Evolutionary conservation across 2,888 invertebrate species (phyloP), one percentile per base, ranked within the genome.

Genomic region (Meloe dianella): DNA sequence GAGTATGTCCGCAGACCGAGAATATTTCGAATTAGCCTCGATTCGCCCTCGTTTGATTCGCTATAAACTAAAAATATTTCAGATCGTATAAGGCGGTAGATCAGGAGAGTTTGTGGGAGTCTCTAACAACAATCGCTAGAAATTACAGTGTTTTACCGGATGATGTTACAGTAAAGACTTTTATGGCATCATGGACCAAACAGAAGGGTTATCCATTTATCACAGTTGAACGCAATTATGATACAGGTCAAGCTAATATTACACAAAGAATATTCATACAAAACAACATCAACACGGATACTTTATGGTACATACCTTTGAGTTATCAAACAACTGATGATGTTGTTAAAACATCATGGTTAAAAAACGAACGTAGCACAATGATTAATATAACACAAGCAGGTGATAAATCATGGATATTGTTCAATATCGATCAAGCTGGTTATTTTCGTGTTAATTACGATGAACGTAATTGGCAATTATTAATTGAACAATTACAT

Each of bases 131-230:
- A 7, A 71, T 74, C 32, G 77, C 79, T 12, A 73, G 74, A 59
- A 79, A 78, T 56, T 69, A 74, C 47, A 77, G 77, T 41, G 75
- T 84, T 0, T 64, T 81, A 5, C 84, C 87, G 0, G 73, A 77
- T 2, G 85, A 85, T 14, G 76, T 86, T 0, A 86, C 87, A 0
- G 83, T 90, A 2, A 87, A 88, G 30, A 82, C 84, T 9, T 86
- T 92, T 67, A 91, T 92, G 88, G 88, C 90, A 77, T 86, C 89
- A 0, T 94, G 92, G 92, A 91, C 91, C 0, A 85, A 88, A 17
- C 91, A 92, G 78, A 86, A 89, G 0, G 91, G 91, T 0, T 92
- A 89, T 79, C 92, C 92, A 0, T 84, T 91, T 0, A 82, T 92
- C 6, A 86, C 85, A 0, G 86, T 91, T 0, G 82, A 80, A 0